Conservation (phyloP, 2,113 vertebrate genomes). For the Rhegmatorhina hoffmannsi region DNA sequence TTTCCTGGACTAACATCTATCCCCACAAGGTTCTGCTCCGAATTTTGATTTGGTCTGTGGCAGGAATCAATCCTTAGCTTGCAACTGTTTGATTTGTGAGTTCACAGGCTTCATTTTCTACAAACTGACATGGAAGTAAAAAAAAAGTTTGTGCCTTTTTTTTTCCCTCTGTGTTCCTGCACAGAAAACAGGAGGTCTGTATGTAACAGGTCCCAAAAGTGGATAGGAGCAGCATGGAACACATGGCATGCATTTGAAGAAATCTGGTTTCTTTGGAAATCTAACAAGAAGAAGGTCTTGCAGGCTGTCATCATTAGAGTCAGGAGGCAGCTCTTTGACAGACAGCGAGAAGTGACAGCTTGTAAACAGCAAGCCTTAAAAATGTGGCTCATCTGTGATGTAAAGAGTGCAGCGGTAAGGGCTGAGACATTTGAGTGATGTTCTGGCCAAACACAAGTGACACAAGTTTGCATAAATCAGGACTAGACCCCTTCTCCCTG, state of each 20-base stretch:
- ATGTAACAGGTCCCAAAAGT: neutral
- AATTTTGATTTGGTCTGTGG: neutral
- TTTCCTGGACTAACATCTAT: neutral
- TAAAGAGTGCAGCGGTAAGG: neutral
- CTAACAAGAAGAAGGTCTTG: constrained; percentile 19
- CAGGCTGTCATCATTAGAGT: constrained; percentile 37
- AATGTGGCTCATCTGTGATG: constrained; percentile 14
- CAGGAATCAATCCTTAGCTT: neutral
- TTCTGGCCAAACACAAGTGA: constrained; percentile 20
- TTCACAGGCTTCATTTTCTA: neutral
- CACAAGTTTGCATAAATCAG: neutral
- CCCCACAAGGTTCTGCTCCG: neutral
- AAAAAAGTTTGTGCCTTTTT: neutral
- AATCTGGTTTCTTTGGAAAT: neutral
- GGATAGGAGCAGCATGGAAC: neutral
- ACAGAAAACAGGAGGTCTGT: neutral
- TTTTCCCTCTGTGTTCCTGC: neutral
- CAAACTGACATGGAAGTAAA: neutral
- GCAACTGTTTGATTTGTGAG: neutral
- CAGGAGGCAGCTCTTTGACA: constrained; percentile 36
- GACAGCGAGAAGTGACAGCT: constrained; percentile 47
- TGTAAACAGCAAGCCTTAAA: constrained; percentile 44
- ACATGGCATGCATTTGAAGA: neutral
- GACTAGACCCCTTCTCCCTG: neutral
- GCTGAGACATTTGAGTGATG: constrained; percentile 16